phyloP scores from a whole-genome alignment of 2,113 vertebrate genomes.

The Rhabdornis inornatus region DNA sequence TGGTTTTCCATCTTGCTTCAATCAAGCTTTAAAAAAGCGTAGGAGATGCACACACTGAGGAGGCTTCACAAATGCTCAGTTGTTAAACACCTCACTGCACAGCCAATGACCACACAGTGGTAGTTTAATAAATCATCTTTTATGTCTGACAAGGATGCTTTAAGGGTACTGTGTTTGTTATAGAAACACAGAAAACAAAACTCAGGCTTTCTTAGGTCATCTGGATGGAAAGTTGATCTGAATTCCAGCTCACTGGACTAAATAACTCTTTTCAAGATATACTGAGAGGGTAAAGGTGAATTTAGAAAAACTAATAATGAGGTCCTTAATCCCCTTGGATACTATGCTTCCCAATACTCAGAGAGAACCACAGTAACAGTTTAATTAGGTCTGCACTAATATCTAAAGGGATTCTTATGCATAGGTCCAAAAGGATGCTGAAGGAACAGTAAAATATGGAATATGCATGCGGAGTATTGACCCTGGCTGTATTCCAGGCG shows the following conservation, averaged over 20 bases:
- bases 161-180: not conserved
- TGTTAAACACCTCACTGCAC: not conserved
- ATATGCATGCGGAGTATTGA: not conserved
- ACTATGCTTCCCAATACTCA: not conserved
- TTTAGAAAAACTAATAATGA: not conserved
- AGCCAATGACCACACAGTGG: not conserved
- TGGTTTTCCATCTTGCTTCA: not conserved
- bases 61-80: not conserved
- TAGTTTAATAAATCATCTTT: not conserved
- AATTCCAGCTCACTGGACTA: not conserved
- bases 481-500: not conserved
- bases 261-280: not conserved
- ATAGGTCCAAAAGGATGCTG: not conserved
- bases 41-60: not conserved
- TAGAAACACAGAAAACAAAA: not conserved
- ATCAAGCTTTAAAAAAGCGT: not conserved
- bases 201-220: not conserved
- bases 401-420: not conserved
- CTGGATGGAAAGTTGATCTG: not conserved
- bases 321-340: not conserved
- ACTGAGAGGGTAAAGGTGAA: not conserved
- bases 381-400: not conserved
- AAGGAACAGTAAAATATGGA: not conserved
- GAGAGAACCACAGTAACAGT: not conserved
- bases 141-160: not conserved